Conservation (phyloP, 2,888 invertebrate species). For the Diachrysia chrysitis region DNA sequence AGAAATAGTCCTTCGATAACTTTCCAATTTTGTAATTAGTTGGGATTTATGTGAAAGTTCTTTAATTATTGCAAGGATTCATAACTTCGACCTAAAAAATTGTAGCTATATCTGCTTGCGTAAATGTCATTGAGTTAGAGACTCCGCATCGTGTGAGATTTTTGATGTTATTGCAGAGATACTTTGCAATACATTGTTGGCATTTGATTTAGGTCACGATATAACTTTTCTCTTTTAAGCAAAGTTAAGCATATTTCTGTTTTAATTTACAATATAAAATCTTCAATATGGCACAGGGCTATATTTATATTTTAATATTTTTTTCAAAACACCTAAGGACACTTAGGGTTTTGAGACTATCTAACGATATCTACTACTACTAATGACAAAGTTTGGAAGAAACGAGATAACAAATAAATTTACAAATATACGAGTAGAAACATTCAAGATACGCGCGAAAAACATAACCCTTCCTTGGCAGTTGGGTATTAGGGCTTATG, state of each 20-base stretch:
- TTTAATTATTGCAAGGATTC: not conserved
- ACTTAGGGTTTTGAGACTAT: no score
- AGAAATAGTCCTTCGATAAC: not conserved
- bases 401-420: no score
- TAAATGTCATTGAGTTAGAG: slow-evolving; percentile 50
- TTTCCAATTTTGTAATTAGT: not conserved
- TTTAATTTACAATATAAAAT: slow-evolving; percentile 19
- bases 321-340: no score
- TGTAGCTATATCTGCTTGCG: slow-evolving; percentile 27
- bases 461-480: no score
- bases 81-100: not conserved
- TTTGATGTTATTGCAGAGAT: slow-evolving; percentile 35
- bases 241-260: slow-evolving; percentile 38
- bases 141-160: slow-evolving; percentile 28
- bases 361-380: no score
- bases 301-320: no score
- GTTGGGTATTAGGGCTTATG: slow-evolving; percentile 25
- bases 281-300: not conserved
- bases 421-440: no score
- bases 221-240: slow-evolving; percentile 49
- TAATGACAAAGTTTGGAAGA: no score
- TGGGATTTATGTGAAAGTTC: not conserved
- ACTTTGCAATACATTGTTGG: slow-evolving; percentile 54
- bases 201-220: slow-evolving; percentile 67
- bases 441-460: no score